Evolutionary conservation across 2,888 invertebrate genomes (phyloP).

Genomic region (Apamea crenata): DNA sequence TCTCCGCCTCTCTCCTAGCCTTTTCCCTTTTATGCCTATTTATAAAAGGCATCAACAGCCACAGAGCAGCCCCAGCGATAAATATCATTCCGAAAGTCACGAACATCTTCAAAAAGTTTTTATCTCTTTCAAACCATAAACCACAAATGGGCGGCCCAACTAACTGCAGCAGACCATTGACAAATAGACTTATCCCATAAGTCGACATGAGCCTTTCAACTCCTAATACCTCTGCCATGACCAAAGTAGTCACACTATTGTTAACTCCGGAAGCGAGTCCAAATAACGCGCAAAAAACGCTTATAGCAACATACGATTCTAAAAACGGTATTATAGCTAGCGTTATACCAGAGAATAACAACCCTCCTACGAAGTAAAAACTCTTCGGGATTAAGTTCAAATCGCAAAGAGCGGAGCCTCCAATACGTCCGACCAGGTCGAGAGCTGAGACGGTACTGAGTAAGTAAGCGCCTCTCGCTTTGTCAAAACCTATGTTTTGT

Average conservation of each 20-base stretch:
- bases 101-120: conserved; percentile 93
- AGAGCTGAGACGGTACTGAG: conserved; percentile 95
- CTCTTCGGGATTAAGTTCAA: conserved; percentile 94
- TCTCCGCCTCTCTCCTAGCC: conserved; percentile 64
- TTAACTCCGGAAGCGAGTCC: conserved; percentile 96
- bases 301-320: conserved; percentile 91
- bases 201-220: conserved; percentile 95
- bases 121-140: conserved; percentile 91
- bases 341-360: conserved; percentile 94
- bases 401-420: conserved; percentile 96
- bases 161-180: conserved; percentile 95
- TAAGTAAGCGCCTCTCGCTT: conserved; percentile 92
- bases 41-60: conserved; percentile 94
- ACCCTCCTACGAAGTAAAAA: conserved; percentile 95
- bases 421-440: conserved; percentile 95
- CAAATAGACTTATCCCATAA: conserved; percentile 96
- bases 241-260: conserved; percentile 95
- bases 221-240: conserved; percentile 97
- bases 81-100: conserved; percentile 94
- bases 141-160: conserved; percentile 96
- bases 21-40: conserved; percentile 82
- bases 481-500: conserved; percentile 92
- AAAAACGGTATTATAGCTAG: conserved; percentile 93
- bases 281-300: conserved; percentile 93
- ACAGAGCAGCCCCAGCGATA: conserved; percentile 93